These are phyloP conservation scores for Drosophila cracens DNA, from an alignment of 2,888 invertebrate genomes.

Conservation along the genomic window DNA sequence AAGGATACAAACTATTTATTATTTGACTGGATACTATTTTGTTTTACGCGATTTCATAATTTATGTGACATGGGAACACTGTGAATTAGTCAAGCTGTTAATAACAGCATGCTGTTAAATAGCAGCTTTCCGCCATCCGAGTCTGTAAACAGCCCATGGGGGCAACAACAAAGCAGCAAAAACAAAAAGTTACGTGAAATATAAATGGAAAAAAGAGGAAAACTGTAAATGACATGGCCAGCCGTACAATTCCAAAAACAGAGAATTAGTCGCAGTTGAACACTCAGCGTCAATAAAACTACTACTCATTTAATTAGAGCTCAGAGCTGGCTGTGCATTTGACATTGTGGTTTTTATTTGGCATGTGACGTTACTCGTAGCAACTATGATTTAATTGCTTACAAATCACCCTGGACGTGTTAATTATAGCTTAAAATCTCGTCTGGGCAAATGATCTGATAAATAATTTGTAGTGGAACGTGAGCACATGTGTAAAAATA, in stretches of 20 bases:
- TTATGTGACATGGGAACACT: not conserved
- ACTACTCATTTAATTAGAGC: slow-evolving; percentile 35
- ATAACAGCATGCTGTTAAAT: slow-evolving; percentile 19
- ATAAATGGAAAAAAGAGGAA: slow-evolving; percentile 68
- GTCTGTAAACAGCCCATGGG: slow-evolving; percentile 34
- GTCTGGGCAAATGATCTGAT: slow-evolving; percentile 2
- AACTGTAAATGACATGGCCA: slow-evolving; percentile 59
- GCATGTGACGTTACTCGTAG: slow-evolving; percentile 58
- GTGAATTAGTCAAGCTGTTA: not conserved
- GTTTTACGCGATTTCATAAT: not conserved
- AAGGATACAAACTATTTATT: not conserved
- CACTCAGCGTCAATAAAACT: slow-evolving; percentile 30
- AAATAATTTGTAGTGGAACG: not conserved
- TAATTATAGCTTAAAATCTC: slow-evolving; percentile 52
- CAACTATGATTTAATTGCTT: slow-evolving; percentile 27
- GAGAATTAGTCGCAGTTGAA: slow-evolving; percentile 33
- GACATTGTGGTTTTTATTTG: slow-evolving; percentile 27
- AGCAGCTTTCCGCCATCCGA: slow-evolving; percentile 24
- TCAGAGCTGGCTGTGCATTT: slow-evolving; percentile 24
- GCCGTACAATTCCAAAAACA: slow-evolving; percentile 38
- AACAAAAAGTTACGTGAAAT: slow-evolving; percentile 72
- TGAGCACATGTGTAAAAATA: slow-evolving; percentile 2
- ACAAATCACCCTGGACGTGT: slow-evolving; percentile 40
- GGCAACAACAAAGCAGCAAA: slow-evolving; percentile 59
- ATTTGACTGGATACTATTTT: not conserved